Percentiles rank a stretch among this genome's conserved stretches.
Evolutionary conservation across 1,140 invertebrate genomes (phyloP).

Genomic region (Drosophila erecta): DNA sequence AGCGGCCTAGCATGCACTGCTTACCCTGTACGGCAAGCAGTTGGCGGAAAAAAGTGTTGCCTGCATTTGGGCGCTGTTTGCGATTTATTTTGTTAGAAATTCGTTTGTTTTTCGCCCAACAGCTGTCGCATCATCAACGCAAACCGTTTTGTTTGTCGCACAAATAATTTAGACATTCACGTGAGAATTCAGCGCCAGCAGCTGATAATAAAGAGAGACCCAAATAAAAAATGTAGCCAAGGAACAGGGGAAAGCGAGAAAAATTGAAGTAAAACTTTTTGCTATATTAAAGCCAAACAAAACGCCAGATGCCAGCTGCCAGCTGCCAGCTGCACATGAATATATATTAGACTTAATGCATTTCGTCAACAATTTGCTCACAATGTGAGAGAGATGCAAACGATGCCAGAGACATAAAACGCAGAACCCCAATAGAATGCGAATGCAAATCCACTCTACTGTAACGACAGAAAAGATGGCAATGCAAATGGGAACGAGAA

Average conservation of each 20-base stretch:
- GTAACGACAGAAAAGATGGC: slow-evolving; percentile 17
- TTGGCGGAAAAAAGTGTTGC: slow-evolving; percentile 4
- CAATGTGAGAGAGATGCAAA: slow-evolving; percentile 40
- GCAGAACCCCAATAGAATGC: slow-evolving; percentile 34
- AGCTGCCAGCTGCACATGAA: slow-evolving; percentile 56
- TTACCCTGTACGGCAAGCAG: background rate
- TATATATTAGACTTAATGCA: slow-evolving; percentile 70
- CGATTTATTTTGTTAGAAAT: slow-evolving; percentile 13
- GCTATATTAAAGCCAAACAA: slow-evolving; percentile 56
- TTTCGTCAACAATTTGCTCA: slow-evolving; percentile 60
- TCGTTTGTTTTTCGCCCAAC: slow-evolving; percentile 16
- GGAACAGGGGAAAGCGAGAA: slow-evolving; percentile 5
- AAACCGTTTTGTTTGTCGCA: slow-evolving; percentile 50
- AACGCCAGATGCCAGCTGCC: slow-evolving; percentile 34
- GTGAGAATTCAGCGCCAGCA: slow-evolving; percentile 24
- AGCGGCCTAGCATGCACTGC: slow-evolving; percentile 3
- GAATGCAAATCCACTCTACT: slow-evolving; percentile 41
- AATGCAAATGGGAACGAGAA: slow-evolving; percentile 11
- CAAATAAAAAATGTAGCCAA: background rate
- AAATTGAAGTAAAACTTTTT: slow-evolving; percentile 24
- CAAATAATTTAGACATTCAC: slow-evolving; percentile 70
- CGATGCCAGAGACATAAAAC: slow-evolving; percentile 48
- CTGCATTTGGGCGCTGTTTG: slow-evolving; percentile 13
- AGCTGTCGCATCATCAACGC: slow-evolving; percentile 28
- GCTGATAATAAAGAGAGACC: slow-evolving; percentile 32